Evolutionary conservation across 2,797 vertebrate genomes (phyloP), one percentile per base, ranked within the genome.

Genomic region (Decapterus maruadsi): DNA sequence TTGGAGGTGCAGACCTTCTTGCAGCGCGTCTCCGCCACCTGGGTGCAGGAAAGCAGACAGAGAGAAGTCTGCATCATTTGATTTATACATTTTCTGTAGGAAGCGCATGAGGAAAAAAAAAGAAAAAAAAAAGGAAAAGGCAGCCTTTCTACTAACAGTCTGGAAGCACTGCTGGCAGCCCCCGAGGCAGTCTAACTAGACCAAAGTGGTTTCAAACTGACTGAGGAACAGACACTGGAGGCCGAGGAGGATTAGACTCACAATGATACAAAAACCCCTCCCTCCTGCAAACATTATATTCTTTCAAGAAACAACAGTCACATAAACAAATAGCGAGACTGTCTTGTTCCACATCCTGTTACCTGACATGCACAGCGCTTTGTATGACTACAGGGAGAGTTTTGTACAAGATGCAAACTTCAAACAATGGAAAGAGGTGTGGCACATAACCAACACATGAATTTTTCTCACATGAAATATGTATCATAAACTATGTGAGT

Each of bases 1-100:
- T 99, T 99, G 1, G 98, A 99, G 20, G 98, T 99, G 90, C 97
- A 99, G 77, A 99, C 98, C 90, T 99, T 99, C 94, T 99, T 99
- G 90, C 97, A 99, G 90, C 98, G 96, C 13, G 96, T 99, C 91
- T 99, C 98, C 19, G 96, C 97, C 90, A 98, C 98, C 98, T 99
- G 93, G 51, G 50, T 7, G n/a, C 0, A 31, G 17, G 60, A 66
- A 6, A 68, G 8, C 1, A 26, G 26, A 57, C 16, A 58, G 0
- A 2, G 31, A 40, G 22, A 17, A 64, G 51, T 34, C n/a, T 54
- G 46, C 34, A 62, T 51, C 14, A 31, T 69, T 70, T 59, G 16
- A 1, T 14, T n/a, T 5, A 66, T 42, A 19, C 58, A 53, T 20
- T 38, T 16, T 76, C 46, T 20, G 5, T 31, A 38, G 38, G 31